A percentile compares a stretch with the other conserved stretches of the same genome.
Evolutionary conservation across 2,888 invertebrate genomes (phyloP).

Genomic region (Luperina nickerlii): DNA sequence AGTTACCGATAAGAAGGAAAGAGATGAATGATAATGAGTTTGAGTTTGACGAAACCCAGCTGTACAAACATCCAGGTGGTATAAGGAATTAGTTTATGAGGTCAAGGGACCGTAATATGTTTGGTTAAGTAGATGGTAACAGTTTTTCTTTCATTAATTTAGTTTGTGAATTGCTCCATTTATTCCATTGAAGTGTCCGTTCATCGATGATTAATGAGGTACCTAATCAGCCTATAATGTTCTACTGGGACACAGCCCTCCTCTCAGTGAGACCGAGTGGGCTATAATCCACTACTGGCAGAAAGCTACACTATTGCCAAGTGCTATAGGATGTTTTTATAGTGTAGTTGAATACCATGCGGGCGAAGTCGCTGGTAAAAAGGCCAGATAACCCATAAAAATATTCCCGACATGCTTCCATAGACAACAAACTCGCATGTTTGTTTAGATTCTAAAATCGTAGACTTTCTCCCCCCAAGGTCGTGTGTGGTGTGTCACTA

Average conservation of each 20-base stretch:
- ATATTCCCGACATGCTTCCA: background rate
- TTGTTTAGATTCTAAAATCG: constrained; percentile 39
- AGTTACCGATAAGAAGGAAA: constrained; percentile 35
- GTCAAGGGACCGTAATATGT: constrained; percentile 44
- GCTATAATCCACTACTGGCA: no score
- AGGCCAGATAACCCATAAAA: background rate
- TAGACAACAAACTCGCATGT: constrained; percentile 18
- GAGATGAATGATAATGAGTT: constrained; percentile 22
- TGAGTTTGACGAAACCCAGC: constrained; percentile 31
- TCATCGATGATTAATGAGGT: constrained; percentile 1
- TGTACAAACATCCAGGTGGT: constrained; percentile 48
- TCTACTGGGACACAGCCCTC: background rate
- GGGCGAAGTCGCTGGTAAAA: no score
- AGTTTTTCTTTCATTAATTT: background rate
- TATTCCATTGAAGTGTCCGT: background rate
- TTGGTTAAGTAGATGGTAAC: constrained; percentile 26
- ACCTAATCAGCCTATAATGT: background rate
- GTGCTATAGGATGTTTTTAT: background rate
- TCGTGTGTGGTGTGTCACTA: constrained; percentile 63
- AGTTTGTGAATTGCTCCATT: background rate
- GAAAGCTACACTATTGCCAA: background rate
- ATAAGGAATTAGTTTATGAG: constrained; percentile 44
- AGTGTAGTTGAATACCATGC: no score
- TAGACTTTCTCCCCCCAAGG: constrained; percentile 71
- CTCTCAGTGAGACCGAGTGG: no score